Conservation (phyloP, 2,888 invertebrate species). For the Andrena fulva region DNA sequence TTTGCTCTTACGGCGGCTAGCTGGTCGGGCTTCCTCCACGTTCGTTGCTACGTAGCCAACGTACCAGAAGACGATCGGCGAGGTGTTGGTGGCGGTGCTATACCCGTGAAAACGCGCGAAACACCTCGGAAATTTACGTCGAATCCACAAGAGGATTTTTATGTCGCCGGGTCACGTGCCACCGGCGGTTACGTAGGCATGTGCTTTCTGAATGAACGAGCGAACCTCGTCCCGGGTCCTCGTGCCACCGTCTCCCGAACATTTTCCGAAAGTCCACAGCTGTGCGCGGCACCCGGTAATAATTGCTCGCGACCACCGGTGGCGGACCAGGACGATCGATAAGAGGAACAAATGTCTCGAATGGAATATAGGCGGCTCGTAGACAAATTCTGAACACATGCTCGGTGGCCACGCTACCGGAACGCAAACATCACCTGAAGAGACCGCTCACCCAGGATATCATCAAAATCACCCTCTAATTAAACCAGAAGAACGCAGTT, state of each 20-base stretch:
- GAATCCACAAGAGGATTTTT: constrained; percentile 57
- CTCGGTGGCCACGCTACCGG: constrained; percentile 9
- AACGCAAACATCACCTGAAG: background rate
- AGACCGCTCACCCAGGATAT: background rate
- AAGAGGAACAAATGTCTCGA: constrained; percentile 37
- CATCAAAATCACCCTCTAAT: background rate
- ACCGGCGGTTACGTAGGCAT: constrained; percentile 2
- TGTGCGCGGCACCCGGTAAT: constrained; percentile 18
- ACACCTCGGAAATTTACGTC: constrained; percentile 65
- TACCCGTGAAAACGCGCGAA: constrained; percentile 65
- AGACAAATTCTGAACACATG: constrained; percentile 21
- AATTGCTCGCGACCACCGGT: constrained; percentile 9
- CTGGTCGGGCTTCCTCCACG: constrained; percentile 49
- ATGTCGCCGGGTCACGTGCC: constrained; percentile 58
- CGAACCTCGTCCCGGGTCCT: background rate
- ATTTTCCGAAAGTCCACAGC: constrained; percentile 51
- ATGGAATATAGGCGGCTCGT: constrained; percentile 22
- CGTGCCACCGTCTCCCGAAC: constrained; percentile 16
- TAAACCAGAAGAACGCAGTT: no score
- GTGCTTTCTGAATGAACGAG: constrained; percentile 1
- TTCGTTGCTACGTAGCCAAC: constrained; percentile 39
- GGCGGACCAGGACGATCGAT: constrained; percentile 34
- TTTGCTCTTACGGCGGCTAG: constrained; percentile 61
- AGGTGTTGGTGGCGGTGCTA: constrained; percentile 46
- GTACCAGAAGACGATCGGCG: constrained; percentile 52